phyloP scores from a whole-genome alignment of 2,888 invertebrate species.

The Busseola fusca region DNA sequence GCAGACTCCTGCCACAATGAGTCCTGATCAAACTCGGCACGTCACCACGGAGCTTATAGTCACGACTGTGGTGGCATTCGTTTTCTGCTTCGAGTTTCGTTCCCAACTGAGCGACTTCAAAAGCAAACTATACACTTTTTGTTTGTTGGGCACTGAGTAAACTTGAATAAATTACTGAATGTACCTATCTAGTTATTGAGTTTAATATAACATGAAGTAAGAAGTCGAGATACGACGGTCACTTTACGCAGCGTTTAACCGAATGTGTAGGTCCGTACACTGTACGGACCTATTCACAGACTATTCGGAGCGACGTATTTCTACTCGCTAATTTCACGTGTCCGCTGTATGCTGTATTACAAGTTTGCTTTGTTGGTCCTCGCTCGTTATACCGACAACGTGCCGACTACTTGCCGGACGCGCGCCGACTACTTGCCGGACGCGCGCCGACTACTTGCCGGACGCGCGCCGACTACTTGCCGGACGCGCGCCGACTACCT shows the following conservation, averaged over 20 bases:
- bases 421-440: no score
- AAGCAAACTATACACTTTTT: slow-evolving; percentile 2
- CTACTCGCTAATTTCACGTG: not conserved
- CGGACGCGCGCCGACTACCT: no score
- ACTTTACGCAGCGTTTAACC: not conserved
- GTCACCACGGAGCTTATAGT: not conserved
- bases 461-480: not conserved
- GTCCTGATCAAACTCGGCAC: slow-evolving; percentile 28
- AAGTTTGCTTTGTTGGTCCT: not conserved
- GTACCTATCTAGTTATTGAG: slow-evolving; percentile 1
- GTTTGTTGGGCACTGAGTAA: slow-evolving; percentile 18
- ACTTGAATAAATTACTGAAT: slow-evolving; percentile 13
- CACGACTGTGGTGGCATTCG: not conserved
- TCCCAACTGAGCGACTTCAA: not conserved
- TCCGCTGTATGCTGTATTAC: slow-evolving; percentile 1
- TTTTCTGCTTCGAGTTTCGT: slow-evolving; percentile 11
- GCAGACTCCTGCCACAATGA: slow-evolving; percentile 19
- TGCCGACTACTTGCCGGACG: not conserved
- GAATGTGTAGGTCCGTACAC: no score
- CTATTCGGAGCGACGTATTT: not conserved
- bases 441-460: not conserved
- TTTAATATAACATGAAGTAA: not conserved
- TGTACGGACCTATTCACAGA: not conserved
- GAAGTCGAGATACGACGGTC: slow-evolving; percentile 2
- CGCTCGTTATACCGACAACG: not conserved